A percentile compares a stretch with the other conserved stretches of the same genome.
Conservation (phyloP, 2,113 vertebrate species). For the Pseudopipra pipra region DNA sequence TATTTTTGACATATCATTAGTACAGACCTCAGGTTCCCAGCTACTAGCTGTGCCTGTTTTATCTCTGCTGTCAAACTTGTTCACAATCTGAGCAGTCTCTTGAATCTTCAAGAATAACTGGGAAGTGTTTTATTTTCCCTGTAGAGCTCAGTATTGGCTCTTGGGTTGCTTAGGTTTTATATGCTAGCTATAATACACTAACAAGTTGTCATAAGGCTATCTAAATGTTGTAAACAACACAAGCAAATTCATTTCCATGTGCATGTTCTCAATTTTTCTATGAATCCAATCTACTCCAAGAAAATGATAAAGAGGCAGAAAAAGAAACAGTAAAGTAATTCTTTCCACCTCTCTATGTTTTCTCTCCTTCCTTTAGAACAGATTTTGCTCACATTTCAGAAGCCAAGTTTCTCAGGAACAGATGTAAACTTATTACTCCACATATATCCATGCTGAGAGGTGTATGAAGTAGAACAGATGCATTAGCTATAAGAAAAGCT, state of each 20-base stretch:
- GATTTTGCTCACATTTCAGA: background rate
- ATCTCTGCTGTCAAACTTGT: slow-evolving; percentile 30
- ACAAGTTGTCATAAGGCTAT: background rate
- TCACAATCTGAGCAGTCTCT: background rate
- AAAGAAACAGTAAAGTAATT: background rate
- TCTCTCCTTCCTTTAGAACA: background rate
- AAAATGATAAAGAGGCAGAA: background rate
- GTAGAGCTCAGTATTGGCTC: background rate
- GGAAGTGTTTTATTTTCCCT: background rate
- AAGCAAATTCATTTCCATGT: background rate
- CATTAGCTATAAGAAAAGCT: background rate
- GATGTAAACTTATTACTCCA: background rate
- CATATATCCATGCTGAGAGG: background rate
- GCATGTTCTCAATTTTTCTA: background rate
- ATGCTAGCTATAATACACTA: background rate
- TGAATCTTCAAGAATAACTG: background rate
- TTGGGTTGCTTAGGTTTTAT: background rate
- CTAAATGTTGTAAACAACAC: background rate
- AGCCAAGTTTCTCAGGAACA: background rate
- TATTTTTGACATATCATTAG: slow-evolving; percentile 29
- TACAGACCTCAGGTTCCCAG: slow-evolving; percentile 17
- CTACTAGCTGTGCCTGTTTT: slow-evolving; percentile 13
- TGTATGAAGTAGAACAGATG: background rate
- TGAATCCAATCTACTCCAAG: background rate
- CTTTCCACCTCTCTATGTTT: background rate